phyloP scores from a whole-genome alignment of 2,113 vertebrate genomes.

The Diphyllodes magnificus region DNA sequence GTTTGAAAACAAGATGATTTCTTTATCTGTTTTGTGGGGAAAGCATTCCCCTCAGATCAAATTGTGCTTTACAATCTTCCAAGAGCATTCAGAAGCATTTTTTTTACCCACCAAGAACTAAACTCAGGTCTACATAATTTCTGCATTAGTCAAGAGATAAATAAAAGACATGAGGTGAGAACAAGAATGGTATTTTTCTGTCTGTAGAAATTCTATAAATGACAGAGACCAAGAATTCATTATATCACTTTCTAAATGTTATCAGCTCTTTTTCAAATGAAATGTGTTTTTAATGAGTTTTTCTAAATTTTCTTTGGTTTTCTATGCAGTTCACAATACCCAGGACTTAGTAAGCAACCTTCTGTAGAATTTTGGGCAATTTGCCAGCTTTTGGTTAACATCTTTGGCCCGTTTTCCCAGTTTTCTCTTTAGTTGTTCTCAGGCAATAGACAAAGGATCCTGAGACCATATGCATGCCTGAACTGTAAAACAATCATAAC shows the following conservation, averaged over 20 bases:
- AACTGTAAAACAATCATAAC: not conserved
- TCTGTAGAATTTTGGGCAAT: not conserved
- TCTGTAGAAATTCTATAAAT: not conserved
- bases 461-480: not conserved
- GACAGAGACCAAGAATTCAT: not conserved
- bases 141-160: not conserved
- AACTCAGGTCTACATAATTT: not conserved
- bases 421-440: not conserved
- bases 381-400: not conserved
- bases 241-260: not conserved
- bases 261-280: not conserved
- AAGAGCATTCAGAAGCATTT: not conserved
- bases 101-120: not conserved
- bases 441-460: not conserved
- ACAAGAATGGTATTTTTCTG: not conserved
- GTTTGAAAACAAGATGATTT: not conserved
- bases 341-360: not conserved
- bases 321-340: not conserved
- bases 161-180: not conserved
- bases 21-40: not conserved
- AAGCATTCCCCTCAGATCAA: not conserved
- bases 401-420: not conserved
- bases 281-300: not conserved
- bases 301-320: not conserved
- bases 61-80: not conserved